Conservation (phyloP, 2,888 invertebrate species). For the Himalopsyche kuldschensis region DNA sequence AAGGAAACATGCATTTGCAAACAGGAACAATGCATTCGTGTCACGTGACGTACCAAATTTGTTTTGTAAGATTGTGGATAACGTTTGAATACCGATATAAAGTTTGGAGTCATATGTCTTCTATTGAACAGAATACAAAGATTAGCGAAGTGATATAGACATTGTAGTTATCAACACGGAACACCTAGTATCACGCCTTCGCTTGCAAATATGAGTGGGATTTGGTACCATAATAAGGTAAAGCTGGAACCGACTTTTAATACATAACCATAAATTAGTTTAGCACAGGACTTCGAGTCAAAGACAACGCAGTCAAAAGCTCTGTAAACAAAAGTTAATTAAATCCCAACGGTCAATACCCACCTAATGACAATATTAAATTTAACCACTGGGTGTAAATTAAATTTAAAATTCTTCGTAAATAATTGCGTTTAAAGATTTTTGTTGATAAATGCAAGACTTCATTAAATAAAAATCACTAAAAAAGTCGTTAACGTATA, state of each 20-base stretch:
- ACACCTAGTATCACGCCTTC: conserved; percentile 28
- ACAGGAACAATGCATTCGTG: neutral
- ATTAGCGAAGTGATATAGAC: neutral
- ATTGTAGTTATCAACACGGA: conserved; percentile 8
- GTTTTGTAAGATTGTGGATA: neutral
- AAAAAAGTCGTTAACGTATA: no score
- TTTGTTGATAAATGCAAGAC: neutral
- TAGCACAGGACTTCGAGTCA: conserved; percentile 29
- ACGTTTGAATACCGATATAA: neutral
- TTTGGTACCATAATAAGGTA: conserved; percentile 40
- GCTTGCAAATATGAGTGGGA: conserved; percentile 38
- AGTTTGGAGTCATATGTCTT: neutral
- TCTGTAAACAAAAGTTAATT: conserved; percentile 2
- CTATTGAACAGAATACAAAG: neutral
- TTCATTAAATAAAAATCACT: neutral
- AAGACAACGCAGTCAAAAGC: conserved; percentile 19
- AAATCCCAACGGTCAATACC: neutral
- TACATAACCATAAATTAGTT: conserved; percentile 40
- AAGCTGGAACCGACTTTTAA: conserved; percentile 34
- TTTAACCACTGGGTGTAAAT: neutral
- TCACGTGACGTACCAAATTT: neutral
- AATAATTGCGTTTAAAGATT: neutral
- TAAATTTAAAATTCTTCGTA: neutral
- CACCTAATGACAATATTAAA: neutral
- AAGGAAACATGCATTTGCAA: no score